These are phyloP conservation scores for Mareca strepera DNA, from an alignment of 2,797 vertebrate genomes.

Conservation along the genomic window DNA sequence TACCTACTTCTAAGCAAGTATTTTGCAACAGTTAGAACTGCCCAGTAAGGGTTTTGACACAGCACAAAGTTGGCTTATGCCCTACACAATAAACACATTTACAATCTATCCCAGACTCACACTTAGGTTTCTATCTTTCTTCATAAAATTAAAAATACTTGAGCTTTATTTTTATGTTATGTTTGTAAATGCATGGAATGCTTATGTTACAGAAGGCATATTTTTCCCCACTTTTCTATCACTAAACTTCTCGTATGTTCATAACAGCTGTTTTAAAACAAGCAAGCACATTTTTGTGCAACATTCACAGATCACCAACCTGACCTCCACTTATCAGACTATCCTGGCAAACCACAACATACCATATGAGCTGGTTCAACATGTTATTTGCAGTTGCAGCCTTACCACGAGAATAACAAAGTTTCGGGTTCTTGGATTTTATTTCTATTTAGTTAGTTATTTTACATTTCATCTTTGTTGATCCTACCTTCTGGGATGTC, in stretches of 20 bases:
- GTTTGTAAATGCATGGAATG: not conserved
- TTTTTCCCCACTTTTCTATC: not conserved
- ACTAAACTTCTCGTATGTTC: not conserved
- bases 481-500: slow-evolving; percentile 75
- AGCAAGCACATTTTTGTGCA: not conserved
- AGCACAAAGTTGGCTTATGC: not conserved
- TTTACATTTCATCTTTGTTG: slow-evolving; percentile 57
- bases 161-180: not conserved
- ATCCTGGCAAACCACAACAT: not conserved
- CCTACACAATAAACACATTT: not conserved
- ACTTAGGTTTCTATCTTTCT: not conserved
- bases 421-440: not conserved
- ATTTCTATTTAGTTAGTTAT: not conserved
- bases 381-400: slow-evolving; percentile 1
- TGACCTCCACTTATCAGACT: not conserved
- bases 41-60: not conserved
- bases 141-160: not conserved
- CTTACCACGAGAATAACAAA: not conserved
- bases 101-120: not conserved
- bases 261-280: not conserved
- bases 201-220: not conserved
- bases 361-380: not conserved
- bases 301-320: not conserved
- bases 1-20: not conserved
- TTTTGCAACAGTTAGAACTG: not conserved